Conservation (phyloP, 1,140 invertebrate species). For the Laodelphax striatellus region DNA sequence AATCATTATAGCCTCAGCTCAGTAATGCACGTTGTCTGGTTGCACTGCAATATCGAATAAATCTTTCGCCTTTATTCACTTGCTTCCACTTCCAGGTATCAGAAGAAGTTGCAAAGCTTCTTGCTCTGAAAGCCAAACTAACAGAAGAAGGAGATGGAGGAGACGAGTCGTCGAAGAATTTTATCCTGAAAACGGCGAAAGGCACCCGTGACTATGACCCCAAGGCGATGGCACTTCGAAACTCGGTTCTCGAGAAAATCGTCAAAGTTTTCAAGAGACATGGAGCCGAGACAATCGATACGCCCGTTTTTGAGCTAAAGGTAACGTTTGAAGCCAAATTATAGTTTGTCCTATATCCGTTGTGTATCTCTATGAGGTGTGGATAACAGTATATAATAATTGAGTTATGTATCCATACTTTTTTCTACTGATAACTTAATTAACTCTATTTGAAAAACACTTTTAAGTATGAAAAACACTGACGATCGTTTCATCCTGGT, state of each 20-base stretch:
- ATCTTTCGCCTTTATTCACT: too few relatives aligned
- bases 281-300: constrained; percentile 98
- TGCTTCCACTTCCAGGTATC: constrained; percentile 56
- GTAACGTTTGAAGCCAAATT: too few relatives aligned
- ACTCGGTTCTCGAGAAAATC: constrained; percentile 83
- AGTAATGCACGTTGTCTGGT: background rate
- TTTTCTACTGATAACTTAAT: too few relatives aligned
- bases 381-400: too few relatives aligned
- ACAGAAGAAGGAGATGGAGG: constrained; percentile 43
- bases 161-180: constrained; percentile 42
- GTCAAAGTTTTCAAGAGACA: constrained; percentile 87
- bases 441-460: too few relatives aligned
- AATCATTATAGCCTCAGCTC: too few relatives aligned
- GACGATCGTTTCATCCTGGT: too few relatives aligned
- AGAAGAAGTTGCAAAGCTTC: constrained; percentile 68
- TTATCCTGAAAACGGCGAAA: constrained; percentile 84
- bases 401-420: too few relatives aligned
- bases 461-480: too few relatives aligned
- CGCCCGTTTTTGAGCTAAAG: constrained; percentile 97
- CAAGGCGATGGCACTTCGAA: constrained; percentile 85
- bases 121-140: constrained; percentile 65
- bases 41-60: too few relatives aligned
- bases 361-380: too few relatives aligned
- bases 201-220: constrained; percentile 94
- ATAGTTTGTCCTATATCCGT: too few relatives aligned